Evolutionary conservation across 2,888 invertebrate species (phyloP).

Genomic region (Limnephilus lunatus): DNA sequence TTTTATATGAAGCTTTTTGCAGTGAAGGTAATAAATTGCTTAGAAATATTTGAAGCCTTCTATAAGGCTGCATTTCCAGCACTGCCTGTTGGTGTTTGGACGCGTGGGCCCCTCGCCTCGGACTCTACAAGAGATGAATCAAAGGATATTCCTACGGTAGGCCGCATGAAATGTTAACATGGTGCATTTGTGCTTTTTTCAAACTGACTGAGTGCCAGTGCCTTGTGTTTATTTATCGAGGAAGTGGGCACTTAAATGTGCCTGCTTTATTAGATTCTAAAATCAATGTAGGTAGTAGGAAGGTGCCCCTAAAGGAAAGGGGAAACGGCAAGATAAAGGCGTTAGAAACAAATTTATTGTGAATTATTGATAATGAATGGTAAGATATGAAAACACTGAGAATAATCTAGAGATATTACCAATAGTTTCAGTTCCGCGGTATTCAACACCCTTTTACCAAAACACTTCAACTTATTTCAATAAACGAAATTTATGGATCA

Average conservation of each 20-base stretch:
- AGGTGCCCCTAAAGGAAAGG: background rate
- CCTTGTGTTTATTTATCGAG: background rate
- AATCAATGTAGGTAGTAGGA: background rate
- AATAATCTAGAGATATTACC: no score
- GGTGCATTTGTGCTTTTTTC: slow-evolving; percentile 43
- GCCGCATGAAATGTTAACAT: slow-evolving; percentile 32
- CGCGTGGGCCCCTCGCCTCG: slow-evolving; percentile 41
- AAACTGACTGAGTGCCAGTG: background rate
- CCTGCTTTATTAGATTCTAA: background rate
- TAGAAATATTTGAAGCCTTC: background rate
- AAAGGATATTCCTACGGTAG: slow-evolving; percentile 23
- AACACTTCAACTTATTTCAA: no score
- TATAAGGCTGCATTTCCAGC: slow-evolving; percentile 16
- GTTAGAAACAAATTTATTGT: no score
- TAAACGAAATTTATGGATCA: no score
- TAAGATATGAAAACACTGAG: no score
- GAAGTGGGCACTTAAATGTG: background rate
- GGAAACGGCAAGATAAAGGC: no score
- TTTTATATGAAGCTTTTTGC: background rate
- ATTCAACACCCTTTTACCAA: no score
- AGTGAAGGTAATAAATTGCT: background rate
- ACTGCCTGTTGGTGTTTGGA: slow-evolving; percentile 3
- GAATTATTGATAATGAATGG: no score
- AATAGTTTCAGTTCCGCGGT: no score
- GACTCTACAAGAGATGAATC: slow-evolving; percentile 34